Conservation (phyloP, 1,140 invertebrate species). For the Cydia amplana region DNA sequence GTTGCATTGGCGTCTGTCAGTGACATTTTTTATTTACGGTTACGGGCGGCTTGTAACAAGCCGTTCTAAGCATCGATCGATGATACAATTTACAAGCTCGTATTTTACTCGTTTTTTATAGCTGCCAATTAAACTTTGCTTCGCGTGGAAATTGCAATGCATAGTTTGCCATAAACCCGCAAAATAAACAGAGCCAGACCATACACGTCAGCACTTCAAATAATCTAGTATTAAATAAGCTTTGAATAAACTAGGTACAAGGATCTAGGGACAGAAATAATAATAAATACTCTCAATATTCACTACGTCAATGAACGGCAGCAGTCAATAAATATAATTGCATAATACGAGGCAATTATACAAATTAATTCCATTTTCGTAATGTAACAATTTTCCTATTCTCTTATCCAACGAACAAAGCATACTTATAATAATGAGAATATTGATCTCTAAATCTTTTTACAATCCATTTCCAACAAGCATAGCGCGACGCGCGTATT, state of each 20-base stretch:
- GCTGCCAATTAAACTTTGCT: neutral
- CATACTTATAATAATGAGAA: conserved; percentile 61
- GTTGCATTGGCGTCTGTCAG: neutral
- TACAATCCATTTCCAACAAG: conserved; percentile 68
- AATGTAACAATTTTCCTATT: conserved; percentile 65
- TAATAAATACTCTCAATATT: conserved; percentile 20
- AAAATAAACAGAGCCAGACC: neutral
- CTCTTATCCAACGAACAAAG: conserved; percentile 64
- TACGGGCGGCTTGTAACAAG: neutral
- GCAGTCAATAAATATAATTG: conserved; percentile 29
- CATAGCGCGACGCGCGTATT: conserved; percentile 63
- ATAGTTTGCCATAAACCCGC: neutral
- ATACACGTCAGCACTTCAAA: conserved; percentile 12
- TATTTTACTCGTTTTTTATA: neutral
- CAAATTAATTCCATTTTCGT: conserved; percentile 49
- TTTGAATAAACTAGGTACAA: conserved; percentile 7
- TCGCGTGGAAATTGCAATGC: neutral
- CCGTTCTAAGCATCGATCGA: conserved; percentile 1
- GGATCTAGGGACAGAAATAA: conserved; percentile 9
- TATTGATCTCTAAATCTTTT: conserved; percentile 58
- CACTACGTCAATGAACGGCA: conserved; percentile 13
- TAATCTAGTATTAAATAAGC: conserved; percentile 10
- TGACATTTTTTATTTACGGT: conserved; percentile 10
- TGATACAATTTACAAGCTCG: neutral
- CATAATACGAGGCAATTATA: conserved; percentile 36